Evolutionary conservation across 2,888 invertebrate species (phyloP), one percentile per base, ranked within the genome.

Genomic region (Andrena minutula): DNA sequence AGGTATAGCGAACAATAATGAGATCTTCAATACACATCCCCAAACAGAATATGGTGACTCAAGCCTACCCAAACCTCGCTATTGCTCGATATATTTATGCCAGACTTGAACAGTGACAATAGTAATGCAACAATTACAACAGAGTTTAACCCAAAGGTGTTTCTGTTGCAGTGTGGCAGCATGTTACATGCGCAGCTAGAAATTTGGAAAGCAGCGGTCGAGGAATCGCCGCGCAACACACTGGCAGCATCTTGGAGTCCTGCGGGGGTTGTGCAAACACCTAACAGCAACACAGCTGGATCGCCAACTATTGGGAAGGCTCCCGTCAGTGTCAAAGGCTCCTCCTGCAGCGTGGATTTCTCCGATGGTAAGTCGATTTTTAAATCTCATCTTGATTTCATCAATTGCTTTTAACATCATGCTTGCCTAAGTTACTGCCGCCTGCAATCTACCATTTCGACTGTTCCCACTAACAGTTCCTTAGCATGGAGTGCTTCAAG

Each of bases 141-240:
- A 2, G 10, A 30, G 7, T 26, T 51, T 47, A 30, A 75, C 3
- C 41, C 8, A 8, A 20, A 3, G 2, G 1, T 16, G 0, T 71
- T 66, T 68, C 0, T 79, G 85, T 91, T 91, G 2, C 94, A 98
- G 98, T 96, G 97, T 91, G 98, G 98, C 65, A 97, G 97, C 93
- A 97, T 97, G 89, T 94, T 98, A 85, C 97, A 97, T 94, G 98
- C 98, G 32, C 98, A 98, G 92, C 94, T 98, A 91, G 98, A 98
- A 94, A 97, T 98, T 89, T 98, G 98, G 98, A 98, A 97, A 94
- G 97, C 97, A 79, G 97, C 97, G 8, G 94, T 94, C 69, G 94
- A 94, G 84, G 95, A 95, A 93, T 94, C 96, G 94, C 92, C 95
- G 93, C 94, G 93, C 92, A 88, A 95, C 94, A 88, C 95, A 26